These are phyloP conservation scores for Drosophila rhopaloa DNA, from an alignment of 1,140 invertebrate species.

Conservation along the genomic window DNA sequence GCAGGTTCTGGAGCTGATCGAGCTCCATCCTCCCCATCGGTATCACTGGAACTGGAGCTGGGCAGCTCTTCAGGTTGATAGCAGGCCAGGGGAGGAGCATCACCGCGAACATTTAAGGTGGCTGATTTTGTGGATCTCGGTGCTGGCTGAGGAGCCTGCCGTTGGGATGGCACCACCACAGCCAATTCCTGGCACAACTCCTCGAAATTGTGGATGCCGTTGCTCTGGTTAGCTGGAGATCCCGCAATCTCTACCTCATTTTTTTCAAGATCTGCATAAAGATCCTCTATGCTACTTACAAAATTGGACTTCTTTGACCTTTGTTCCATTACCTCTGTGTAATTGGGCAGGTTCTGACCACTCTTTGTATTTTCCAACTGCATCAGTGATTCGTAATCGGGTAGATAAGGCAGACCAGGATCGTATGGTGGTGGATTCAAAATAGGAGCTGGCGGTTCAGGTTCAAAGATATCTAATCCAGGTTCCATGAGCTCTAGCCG, in stretches of 20 bases:
- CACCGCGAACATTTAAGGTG: conserved; percentile 58
- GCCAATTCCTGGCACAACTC: conserved; percentile 59
- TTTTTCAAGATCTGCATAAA: conserved; percentile 55
- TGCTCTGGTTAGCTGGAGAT: conserved; percentile 1
- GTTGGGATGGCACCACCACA: conserved; percentile 20
- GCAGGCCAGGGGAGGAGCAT: conserved; percentile 52
- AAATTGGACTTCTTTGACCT: conserved; percentile 27
- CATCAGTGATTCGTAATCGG: conserved; percentile 73
- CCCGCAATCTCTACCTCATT: conserved; percentile 4
- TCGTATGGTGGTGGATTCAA: conserved; percentile 59
- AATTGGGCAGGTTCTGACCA: conserved; percentile 53
- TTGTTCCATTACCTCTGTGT: conserved; percentile 50
- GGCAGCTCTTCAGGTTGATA: conserved; percentile 63
- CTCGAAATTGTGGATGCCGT: conserved; percentile 50
- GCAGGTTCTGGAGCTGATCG: conserved; percentile 45
- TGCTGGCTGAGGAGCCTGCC: conserved; percentile 51
- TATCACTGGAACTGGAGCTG: conserved; percentile 62
- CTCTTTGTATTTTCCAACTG: conserved; percentile 40
- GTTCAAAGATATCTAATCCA: conserved; percentile 1
- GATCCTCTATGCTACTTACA: conserved; percentile 66
- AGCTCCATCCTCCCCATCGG: conserved; percentile 27
- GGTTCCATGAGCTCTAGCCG: conserved; percentile 50
- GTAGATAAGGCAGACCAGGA: conserved; percentile 33
- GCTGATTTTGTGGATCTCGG: conserved; percentile 45
- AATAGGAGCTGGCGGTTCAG: conserved; percentile 1